A percentile compares a stretch with the other conserved stretches of the same genome.
These are phyloP conservation scores for Hyles lineata DNA, from an alignment of 2,888 invertebrate genomes.

Conservation along the genomic window DNA sequence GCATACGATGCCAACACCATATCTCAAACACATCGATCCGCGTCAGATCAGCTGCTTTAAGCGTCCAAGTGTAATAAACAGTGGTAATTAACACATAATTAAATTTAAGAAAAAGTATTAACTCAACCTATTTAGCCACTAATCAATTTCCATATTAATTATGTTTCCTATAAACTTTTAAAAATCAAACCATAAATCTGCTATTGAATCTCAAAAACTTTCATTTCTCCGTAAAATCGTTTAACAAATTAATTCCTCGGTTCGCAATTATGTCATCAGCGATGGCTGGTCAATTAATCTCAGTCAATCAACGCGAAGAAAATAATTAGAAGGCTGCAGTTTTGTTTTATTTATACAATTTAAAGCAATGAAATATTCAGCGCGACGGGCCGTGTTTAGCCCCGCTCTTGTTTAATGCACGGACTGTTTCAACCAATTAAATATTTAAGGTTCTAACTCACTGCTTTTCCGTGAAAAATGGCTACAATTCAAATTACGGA, in stretches of 20 bases:
- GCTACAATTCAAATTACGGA: not conserved
- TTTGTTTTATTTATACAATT: slow-evolving; percentile 3
- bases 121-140: no score
- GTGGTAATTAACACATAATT: no score
- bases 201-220: not conserved
- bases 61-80: no score
- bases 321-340: slow-evolving; percentile 18
- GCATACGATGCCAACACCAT: no score
- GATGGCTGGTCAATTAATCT: not conserved
- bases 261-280: not conserved
- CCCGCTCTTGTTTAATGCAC: not conserved
- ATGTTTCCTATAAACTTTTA: not conserved
- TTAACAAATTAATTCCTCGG: not conserved
- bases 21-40: no score
- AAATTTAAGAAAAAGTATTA: no score
- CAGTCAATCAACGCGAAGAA: slow-evolving; percentile 10
- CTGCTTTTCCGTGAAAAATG: not conserved
- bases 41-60: no score
- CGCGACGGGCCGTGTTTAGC: not conserved
- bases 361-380: not conserved
- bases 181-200: not conserved
- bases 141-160: no score
- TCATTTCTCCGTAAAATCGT: not conserved
- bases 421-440: not conserved
- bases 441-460: not conserved